Evolutionary conservation across 2,888 invertebrate genomes (phyloP), one percentile per base, ranked within the genome.

Genomic region (Acleris sparsana): DNA sequence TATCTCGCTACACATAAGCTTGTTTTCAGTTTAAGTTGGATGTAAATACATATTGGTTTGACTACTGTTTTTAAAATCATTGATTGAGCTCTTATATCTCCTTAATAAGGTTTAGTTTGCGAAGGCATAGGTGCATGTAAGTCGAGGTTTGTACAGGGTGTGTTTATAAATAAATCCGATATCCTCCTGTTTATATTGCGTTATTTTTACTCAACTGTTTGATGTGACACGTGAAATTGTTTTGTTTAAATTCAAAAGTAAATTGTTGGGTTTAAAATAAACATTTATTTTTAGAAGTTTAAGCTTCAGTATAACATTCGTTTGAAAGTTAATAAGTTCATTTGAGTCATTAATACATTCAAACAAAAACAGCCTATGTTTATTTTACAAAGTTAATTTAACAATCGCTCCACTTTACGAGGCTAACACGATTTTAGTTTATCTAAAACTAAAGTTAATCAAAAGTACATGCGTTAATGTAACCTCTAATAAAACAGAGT

Each of bases 141-240:
- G 29, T 46, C 22, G 7, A 58, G 61, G 39, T 58, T n/a, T 48
- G 60, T 59, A n/a, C 61, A 52, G 64, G 56, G 57, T 44, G 55
- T 22, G 20, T 73, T 69, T 72, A 75, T 73, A 75, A 76, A 73
- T 73, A 73, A 66, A 62, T 58, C 63, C 63, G 74, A 76, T 74
- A 69, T 68, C 52, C 70, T 70, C 70, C 55, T 78, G 76, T 82
- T 77, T 80, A 75, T 75, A 74, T 70, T 70, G 65, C 68, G 73
- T 73, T 75, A 78, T 77, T 82, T 81, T 76, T 72, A 75, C 73
- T 71, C 71, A 53, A 63, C 73, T 76, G 76, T 83, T 83, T 84
- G 80, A 84, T 83, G 80, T 83, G 82, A 80, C 81, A 75, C 71
- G 72, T 71, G 73, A 78, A 74, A 80, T 80, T 79, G 76, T 79